Base-by-base conservation (phyloP, 2,888 invertebrate genomes). In the Luffia ferchaultella region DNA sequence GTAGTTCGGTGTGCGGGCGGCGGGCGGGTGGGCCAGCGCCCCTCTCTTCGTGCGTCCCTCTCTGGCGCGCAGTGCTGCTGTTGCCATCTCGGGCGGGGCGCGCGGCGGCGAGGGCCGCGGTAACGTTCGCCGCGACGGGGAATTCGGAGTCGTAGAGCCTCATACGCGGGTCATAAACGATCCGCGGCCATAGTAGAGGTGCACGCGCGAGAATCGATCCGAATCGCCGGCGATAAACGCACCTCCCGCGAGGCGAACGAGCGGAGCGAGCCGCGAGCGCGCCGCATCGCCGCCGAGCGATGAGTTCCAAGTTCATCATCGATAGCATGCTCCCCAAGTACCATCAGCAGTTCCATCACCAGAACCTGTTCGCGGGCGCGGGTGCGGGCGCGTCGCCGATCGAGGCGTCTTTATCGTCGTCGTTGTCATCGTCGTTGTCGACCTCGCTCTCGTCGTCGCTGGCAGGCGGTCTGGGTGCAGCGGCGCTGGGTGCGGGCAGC, bases 271-370 rank as follows among this genome's bases (percentile, higher is more conserved):
- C 53, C 52, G 51, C 50, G 49, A 53, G 53, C 83, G 83, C 76
- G 77, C 76, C 77, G 80, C 80, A 78, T 77, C 78, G 77, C 74
- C 74, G 74, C 78, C 79, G 87, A 87, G 91, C 90, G 89, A 96
- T 96, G 95, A 93, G 91, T 90, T 95, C 95, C 89, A 96, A 95
- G 91, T 96, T 95, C 89, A 93, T 94, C 89, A 93, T 96, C 88
- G 95, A 96, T 93, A 95, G 94, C 89, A 95, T 96, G 94, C 93
- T 96, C 87, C 95, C 95, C 70, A 96, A 96, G 89, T 96, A 96
- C 87, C 93, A 87, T 76, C 87, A 86, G 79, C 86, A 86, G 79
- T 90, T 91, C 77, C 90, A 90, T 73, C 90, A 83, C 60, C 84
- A 83, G 76, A 85, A 83, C 70, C 68, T 85, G 73, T 85, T 85